These are phyloP conservation scores for Anastatus disparis DNA, from an alignment of 1,140 invertebrate species.

Conservation along the genomic window DNA sequence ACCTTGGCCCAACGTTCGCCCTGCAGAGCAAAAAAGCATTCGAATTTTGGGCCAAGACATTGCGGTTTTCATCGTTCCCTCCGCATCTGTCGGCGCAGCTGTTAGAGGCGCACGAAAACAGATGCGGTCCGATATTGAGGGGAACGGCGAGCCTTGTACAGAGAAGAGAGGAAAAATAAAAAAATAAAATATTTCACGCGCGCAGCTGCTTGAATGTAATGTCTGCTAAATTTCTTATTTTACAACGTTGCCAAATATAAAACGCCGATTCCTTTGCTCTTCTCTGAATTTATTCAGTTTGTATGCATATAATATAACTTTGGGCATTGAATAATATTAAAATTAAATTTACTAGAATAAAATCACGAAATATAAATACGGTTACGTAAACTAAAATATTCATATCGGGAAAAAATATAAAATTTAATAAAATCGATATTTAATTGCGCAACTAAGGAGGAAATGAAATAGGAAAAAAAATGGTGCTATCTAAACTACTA, in stretches of 20 bases:
- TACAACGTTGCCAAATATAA: constrained; percentile 34
- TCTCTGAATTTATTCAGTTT: no score
- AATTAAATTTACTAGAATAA: no score
- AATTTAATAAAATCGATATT: no score
- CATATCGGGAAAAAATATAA: no score
- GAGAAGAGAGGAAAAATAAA: constrained; percentile 42
- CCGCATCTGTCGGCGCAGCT: constrained; percentile 56
- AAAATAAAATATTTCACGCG: no score
- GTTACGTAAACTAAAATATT: no score
- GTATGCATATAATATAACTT: no score
- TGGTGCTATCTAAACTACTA: neutral
- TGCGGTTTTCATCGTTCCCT: constrained; percentile 38
- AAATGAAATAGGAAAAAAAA: no score
- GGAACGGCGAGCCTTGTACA: constrained; percentile 23
- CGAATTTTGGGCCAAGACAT: no score
- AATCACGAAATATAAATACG: no score
- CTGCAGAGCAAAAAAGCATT: no score
- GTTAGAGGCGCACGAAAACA: constrained; percentile 46
- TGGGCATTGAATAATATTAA: no score
- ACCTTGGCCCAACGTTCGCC: constrained; percentile 21
- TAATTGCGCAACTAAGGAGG: neutral
- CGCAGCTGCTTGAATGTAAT: neutral
- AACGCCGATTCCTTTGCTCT: neutral
- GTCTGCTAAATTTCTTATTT: neutral
- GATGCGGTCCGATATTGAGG: constrained; percentile 50